Evolutionary conservation across 2,888 invertebrate genomes (phyloP), one percentile per base, ranked within the genome.

Genomic region (Temnothorax unifasciatus): DNA sequence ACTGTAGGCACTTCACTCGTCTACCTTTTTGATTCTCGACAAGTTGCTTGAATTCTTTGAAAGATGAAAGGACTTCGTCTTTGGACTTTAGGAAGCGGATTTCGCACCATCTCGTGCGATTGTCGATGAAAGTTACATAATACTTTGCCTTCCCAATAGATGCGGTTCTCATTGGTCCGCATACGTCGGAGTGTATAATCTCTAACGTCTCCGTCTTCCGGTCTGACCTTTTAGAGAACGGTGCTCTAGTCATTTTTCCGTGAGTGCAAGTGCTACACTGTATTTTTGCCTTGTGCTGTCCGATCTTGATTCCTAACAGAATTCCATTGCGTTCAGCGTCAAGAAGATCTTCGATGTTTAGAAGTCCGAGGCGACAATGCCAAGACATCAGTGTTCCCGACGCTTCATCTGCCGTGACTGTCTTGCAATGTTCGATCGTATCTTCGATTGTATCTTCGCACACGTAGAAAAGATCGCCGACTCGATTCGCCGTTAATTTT

Each of bases 321-420:
- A 29, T 29, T 18, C 21, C 41, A 6, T 50, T 52, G 6, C 11
- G 38, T 8, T 44, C 13, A 8, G 54, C 18, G 0, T 66, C 47
- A 4, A 57, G 13, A 2, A 84, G 9, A 47, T 77, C 64, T n/a
- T 47, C 1, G 13, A 18, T 4, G 18, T 84, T 84, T 5, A 84
- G 5, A 21, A 73, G 77, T 34, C 75, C 75, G 1, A 85, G 52
- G 1, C 75, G 66, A 21, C 52, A n/a, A 38, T 73, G 83, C 83
- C 77, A 84, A 2, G 41, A 41, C 11, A 41, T 34, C 34, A 34
- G 9, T 41, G 41, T 9, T 11, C 5, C n/a, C 15, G 57, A 59
- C 5, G 5, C 29, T 11, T 59, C 5, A 18, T 15, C 5, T 1
- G 11, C 9, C 13, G 57, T 13, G 4, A 25, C 4, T 2, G 4